Evolutionary conservation across 2,888 invertebrate species (phyloP).

Genomic region (Diabrotica balteata): DNA sequence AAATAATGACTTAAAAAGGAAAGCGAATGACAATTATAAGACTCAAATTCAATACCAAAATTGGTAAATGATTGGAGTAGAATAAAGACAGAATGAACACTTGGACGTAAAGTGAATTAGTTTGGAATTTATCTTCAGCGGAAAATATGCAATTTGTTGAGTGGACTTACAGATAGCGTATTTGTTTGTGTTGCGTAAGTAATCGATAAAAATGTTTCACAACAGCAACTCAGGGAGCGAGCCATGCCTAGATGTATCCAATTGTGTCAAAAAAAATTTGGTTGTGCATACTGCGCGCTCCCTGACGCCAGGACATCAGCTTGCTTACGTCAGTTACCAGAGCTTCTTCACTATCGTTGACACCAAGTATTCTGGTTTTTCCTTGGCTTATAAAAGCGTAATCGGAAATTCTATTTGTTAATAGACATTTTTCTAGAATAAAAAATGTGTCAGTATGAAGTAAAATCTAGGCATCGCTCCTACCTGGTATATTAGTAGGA

Average conservation of each 20-base stretch:
- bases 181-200: too few relatives aligned
- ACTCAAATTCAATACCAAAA: too few relatives aligned
- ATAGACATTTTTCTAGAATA: slow-evolving; percentile 79
- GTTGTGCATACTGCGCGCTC: slow-evolving; percentile 19
- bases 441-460: slow-evolving; percentile 10
- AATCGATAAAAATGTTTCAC: background rate
- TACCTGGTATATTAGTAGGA: slow-evolving; percentile 18
- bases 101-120: too few relatives aligned
- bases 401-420: slow-evolving; percentile 84
- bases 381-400: slow-evolving; percentile 94
- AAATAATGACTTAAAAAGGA: too few relatives aligned
- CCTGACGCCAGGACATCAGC: slow-evolving; percentile 18
- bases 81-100: too few relatives aligned
- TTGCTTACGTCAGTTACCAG: slow-evolving; percentile 80
- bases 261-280: slow-evolving; percentile 28
- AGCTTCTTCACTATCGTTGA: slow-evolving; percentile 93
- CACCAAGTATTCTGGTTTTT: slow-evolving; percentile 91
- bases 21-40: too few relatives aligned
- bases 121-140: too few relatives aligned
- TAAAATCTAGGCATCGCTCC: slow-evolving; percentile 30
- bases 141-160: too few relatives aligned
- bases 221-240: slow-evolving; percentile 51
- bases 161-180: too few relatives aligned
- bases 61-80: too few relatives aligned
- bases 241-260: slow-evolving; percentile 47